Conservation (phyloP, 2,113 vertebrate species). For the Macquaria australasica region DNA sequence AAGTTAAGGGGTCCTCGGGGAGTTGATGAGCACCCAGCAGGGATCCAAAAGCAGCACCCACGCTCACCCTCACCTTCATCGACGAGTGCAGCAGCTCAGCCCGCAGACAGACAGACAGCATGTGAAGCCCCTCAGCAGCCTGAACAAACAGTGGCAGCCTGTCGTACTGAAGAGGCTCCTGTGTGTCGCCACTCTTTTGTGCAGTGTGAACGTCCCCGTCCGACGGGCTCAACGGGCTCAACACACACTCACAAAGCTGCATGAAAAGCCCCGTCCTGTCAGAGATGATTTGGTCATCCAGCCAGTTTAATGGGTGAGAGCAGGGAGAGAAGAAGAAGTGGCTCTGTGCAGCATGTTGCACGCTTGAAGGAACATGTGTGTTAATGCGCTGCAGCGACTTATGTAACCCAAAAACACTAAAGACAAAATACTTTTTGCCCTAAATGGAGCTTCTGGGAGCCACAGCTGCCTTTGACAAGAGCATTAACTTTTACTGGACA, state of each 20-base stretch:
- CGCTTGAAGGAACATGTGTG: slow-evolving; percentile 76
- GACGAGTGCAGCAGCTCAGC: slow-evolving; percentile 15
- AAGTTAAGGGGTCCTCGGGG: background rate
- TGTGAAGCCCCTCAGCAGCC: slow-evolving; percentile 34
- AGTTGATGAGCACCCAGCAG: slow-evolving; percentile 1
- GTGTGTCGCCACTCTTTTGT: slow-evolving; percentile 65
- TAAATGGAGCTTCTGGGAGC: background rate
- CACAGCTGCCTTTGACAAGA: background rate
- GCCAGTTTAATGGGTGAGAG: slow-evolving; percentile 28
- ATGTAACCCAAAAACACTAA: slow-evolving; percentile 60
- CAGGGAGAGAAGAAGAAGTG: slow-evolving; percentile 9
- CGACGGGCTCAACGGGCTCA: slow-evolving; percentile 10
- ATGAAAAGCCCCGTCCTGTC: slow-evolving; percentile 60
- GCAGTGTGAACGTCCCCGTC: slow-evolving; percentile 21
- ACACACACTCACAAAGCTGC: slow-evolving; percentile 32
- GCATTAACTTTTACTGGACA: background rate
- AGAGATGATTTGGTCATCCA: slow-evolving; percentile 60
- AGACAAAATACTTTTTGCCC: background rate
- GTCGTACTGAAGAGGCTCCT: slow-evolving; percentile 47
- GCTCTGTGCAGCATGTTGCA: slow-evolving; percentile 58
- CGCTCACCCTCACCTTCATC: slow-evolving; percentile 30
- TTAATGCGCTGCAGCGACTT: slow-evolving; percentile 76
- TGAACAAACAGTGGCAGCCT: slow-evolving; percentile 44
- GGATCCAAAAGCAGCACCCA: slow-evolving; percentile 7
- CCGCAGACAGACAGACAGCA: slow-evolving; percentile 16